phyloP scores from a whole-genome alignment of 1,140 invertebrate species.

The Lutraria rhynchaena region DNA sequence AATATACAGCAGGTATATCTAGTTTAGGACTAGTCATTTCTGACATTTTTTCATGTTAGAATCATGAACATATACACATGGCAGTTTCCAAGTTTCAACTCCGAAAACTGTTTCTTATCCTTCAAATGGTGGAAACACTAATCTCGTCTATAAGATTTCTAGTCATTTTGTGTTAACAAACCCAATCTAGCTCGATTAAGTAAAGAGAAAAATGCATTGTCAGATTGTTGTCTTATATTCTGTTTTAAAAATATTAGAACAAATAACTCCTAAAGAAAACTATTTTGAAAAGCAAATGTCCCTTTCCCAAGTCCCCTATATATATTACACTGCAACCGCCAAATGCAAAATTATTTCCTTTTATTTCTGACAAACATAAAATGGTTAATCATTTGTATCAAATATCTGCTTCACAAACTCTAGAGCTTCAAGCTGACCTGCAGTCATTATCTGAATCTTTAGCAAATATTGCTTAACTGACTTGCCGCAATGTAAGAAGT shows the following conservation, averaged over 20 bases:
- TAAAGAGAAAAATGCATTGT: slow-evolving; percentile 27
- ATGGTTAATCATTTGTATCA: no score
- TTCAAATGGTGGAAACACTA: slow-evolving; percentile 7
- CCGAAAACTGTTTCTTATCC: no score
- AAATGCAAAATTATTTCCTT: no score
- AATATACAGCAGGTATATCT: slow-evolving; percentile 35
- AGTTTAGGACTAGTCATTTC: background rate
- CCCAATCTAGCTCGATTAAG: slow-evolving; percentile 55
- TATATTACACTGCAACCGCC: slow-evolving; percentile 58
- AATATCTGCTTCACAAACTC: no score
- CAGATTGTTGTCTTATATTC: slow-evolving; percentile 59
- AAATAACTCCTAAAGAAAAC: slow-evolving; percentile 56
- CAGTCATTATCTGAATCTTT: background rate
- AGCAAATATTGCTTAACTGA: no score
- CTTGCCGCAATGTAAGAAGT: no score
- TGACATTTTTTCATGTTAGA: background rate
- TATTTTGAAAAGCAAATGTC: slow-evolving; percentile 49
- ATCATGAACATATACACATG: slow-evolving; percentile 11
- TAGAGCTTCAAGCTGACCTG: no score
- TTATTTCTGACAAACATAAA: no score
- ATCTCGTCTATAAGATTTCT: background rate
- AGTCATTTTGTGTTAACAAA: background rate
- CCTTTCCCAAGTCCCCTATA: slow-evolving; percentile 44
- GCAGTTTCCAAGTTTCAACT: no score
- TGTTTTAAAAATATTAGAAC: slow-evolving; percentile 58